phyloP scores from a whole-genome alignment of 2,888 invertebrate species.

The Anagyrus pseudococci region DNA sequence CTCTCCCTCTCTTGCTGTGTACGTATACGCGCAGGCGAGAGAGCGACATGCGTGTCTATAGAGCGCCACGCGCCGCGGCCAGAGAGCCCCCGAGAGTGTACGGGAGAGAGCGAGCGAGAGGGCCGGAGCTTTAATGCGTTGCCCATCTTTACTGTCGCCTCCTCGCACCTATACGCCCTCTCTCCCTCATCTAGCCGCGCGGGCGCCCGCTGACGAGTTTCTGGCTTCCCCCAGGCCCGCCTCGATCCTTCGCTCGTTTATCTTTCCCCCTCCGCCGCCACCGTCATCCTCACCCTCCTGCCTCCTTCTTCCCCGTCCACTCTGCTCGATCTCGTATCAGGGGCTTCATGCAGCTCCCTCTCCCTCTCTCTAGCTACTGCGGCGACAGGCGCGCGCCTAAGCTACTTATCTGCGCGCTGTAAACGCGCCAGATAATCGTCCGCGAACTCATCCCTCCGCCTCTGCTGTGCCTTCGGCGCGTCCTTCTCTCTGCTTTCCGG shows the following conservation, averaged over 20 bases:
- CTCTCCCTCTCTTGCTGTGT: conserved; percentile 33
- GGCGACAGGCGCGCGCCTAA: conserved; percentile 50
- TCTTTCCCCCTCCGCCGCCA: no score
- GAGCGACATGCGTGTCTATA: not conserved
- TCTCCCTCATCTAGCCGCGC: conserved; percentile 24
- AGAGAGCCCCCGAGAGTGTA: conserved; percentile 1
- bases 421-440: conserved; percentile 38
- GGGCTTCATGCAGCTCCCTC: conserved; percentile 25
- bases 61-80: no score
- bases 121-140: conserved; percentile 49
- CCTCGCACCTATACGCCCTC: conserved; percentile 1
- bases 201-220: conserved; percentile 35
- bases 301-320: conserved; percentile 9
- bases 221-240: conserved; percentile 2
- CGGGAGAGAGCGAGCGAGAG: not conserved
- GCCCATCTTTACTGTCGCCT: conserved; percentile 34
- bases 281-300: no score
- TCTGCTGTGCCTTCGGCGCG: not conserved
- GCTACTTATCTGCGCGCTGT: conserved; percentile 49
- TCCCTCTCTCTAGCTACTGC: conserved; percentile 33
- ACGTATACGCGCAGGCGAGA: conserved; percentile 16
- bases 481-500: not conserved
- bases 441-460: conserved; percentile 30
- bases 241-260: conserved; percentile 10
- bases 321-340: conserved; percentile 10